Base-by-base conservation (phyloP, 2,888 invertebrate species). In the Cheiracanthium punctorium region DNA sequence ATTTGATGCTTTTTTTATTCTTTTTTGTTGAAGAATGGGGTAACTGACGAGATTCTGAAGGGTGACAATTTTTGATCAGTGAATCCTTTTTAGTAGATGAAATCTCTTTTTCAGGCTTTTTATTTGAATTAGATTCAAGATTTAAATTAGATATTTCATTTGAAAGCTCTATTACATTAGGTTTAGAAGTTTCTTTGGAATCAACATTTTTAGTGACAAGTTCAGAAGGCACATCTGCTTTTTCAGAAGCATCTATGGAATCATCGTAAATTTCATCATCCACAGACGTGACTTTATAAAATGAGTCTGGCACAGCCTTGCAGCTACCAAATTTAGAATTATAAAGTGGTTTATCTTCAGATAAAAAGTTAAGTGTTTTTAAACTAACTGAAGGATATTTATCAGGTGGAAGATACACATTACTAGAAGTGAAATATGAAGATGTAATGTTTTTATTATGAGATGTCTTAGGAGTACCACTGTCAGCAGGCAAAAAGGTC, bases 271-370 rank as follows among this genome's bases (percentile, higher is more conserved):
- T 28, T 28, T 86, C 86, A n/a, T 77, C 75, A 79, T 88, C 88
- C 28, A 88, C 67, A 17, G 87, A 73, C 28, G 88, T 80, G 74
- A 86, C 75, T 64, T 82, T 73, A 12, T 87, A 87, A 80, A 87
- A 87, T n/a, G 74, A 30, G 14, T 82, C 82, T n/a, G 80, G 71
- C 0, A 72, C 81, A 52, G 65, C n/a, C 73, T 75, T 82, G 8
- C 33, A 32, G 0, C 10, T 29, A 24, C 29, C 41, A 4, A 64
- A 43, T 30, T 80, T 81, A 4, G 77, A 58, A 7, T 52, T 65
- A 37, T 52, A 69, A 28, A 77, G 43, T 7, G 72, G 37, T 29
- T 80, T 65, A 4, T 87, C 87, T 12, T 80, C 81, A 17, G 76
- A 41, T 17, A 81, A 32, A 20, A 82, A 41, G n/a, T 82, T 30